These are phyloP conservation scores for Todiramphus chloris DNA, from an alignment of 2,113 vertebrate genomes.

Conservation along the genomic window DNA sequence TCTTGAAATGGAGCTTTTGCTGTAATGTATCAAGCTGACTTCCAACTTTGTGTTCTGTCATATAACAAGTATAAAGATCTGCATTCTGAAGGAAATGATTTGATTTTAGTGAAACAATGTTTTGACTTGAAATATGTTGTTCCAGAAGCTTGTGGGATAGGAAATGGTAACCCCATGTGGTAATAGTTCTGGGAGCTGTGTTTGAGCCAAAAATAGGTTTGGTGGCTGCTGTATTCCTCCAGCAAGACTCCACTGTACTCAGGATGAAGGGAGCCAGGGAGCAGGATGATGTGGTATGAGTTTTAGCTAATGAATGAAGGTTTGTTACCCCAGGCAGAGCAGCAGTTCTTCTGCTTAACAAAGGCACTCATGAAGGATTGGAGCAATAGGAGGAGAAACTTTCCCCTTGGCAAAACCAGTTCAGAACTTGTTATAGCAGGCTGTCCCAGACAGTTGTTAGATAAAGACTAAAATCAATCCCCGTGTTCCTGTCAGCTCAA, in stretches of 20 bases:
- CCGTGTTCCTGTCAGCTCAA: background rate
- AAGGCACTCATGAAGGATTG: background rate
- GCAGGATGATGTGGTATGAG: background rate
- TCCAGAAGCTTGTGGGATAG: conserved; percentile 32
- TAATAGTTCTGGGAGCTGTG: background rate
- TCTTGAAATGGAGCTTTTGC: background rate
- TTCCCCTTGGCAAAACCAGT: background rate
- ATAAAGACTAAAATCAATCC: background rate
- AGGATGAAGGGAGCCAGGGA: background rate
- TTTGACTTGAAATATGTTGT: background rate
- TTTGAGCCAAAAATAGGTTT: conserved; percentile 4
- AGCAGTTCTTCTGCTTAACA: background rate
- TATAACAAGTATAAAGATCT: background rate
- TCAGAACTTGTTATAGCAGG: background rate
- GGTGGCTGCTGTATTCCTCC: background rate
- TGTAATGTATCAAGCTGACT: background rate
- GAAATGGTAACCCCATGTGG: conserved; percentile 49
- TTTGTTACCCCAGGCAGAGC: background rate
- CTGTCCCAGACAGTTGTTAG: background rate
- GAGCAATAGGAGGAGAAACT: background rate
- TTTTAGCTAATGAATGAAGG: background rate
- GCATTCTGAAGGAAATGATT: background rate
- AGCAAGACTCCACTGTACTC: background rate
- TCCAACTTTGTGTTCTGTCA: background rate
- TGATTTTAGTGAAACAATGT: background rate